A percentile compares a stretch with the other conserved stretches of the same genome.
These are phyloP conservation scores for Scatophagus argus DNA, from an alignment of 2,113 vertebrate species.

Conservation along the genomic window DNA sequence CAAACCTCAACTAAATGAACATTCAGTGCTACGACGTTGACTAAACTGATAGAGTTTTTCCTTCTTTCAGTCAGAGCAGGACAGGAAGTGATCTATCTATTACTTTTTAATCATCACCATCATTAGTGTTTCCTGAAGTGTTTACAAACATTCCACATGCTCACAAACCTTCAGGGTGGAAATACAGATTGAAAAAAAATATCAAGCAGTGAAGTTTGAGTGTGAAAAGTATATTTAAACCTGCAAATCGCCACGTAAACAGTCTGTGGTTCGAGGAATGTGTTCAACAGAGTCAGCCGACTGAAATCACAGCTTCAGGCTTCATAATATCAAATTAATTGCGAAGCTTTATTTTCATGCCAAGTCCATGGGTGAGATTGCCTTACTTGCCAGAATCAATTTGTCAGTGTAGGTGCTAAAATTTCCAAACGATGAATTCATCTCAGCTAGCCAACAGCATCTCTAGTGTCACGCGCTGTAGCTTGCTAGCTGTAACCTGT, in stretches of 20 bases:
- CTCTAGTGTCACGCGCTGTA: conserved; percentile 10
- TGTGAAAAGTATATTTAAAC: conserved; percentile 47
- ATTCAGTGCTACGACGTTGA: neutral
- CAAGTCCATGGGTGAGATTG: conserved; percentile 34
- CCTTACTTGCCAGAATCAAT: conserved; percentile 44
- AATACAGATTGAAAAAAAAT: conserved; percentile 29
- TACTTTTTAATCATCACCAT: neutral
- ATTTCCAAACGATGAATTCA: conserved; percentile 26
- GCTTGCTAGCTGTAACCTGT: conserved; percentile 57
- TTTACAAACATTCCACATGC: conserved; percentile 29
- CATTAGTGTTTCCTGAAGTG: neutral
- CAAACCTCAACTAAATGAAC: neutral
- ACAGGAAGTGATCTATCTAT: neutral
- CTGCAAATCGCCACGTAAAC: conserved; percentile 41
- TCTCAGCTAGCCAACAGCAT: conserved; percentile 30
- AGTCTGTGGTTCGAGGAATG: conserved; percentile 33
- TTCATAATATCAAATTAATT: conserved; percentile 57
- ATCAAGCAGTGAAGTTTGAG: conserved; percentile 4
- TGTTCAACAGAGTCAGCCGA: neutral
- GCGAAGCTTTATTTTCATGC: conserved; percentile 36
- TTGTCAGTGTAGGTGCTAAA: conserved; percentile 54
- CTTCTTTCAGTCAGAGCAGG: neutral
- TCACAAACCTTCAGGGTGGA: conserved; percentile 16
- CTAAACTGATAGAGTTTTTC: neutral
- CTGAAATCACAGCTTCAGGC: conserved; percentile 35